phyloP scores from a whole-genome alignment of 1,140 invertebrate genomes.

The Bombus cullumanus region DNA sequence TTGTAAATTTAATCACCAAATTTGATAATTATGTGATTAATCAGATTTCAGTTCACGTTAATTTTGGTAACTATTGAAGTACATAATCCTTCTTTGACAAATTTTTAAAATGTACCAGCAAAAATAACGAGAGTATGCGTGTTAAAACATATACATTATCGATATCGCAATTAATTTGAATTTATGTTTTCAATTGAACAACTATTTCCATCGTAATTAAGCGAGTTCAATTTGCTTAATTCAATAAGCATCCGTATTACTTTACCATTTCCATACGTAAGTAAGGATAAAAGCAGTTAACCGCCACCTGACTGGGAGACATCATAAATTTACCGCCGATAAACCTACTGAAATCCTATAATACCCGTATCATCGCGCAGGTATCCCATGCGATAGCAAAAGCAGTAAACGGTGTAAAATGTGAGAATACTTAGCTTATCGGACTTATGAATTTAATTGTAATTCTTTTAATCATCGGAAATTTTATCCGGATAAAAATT shows the following conservation, averaged over 20 bases:
- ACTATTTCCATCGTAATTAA: not conserved
- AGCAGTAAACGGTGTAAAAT: not conserved
- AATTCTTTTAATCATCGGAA: not conserved
- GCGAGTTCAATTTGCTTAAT: not conserved
- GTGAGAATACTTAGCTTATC: not conserved
- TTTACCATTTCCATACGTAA: not conserved
- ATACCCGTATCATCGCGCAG: conserved; percentile 23
- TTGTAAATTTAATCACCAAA: not conserved
- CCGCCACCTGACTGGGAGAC: conserved; percentile 7
- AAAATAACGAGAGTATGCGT: too few relatives aligned
- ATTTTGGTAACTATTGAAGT: too few relatives aligned
- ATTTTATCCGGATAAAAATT: not conserved
- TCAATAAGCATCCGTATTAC: not conserved
- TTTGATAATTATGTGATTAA: too few relatives aligned
- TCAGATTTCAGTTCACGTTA: too few relatives aligned
- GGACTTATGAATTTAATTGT: not conserved
- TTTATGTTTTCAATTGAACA: not conserved
- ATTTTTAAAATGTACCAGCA: too few relatives aligned
- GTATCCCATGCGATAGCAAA: not conserved
- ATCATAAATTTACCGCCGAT: conserved; percentile 33
- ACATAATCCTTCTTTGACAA: too few relatives aligned
- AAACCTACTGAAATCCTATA: conserved; percentile 34
- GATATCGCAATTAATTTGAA: not conserved
- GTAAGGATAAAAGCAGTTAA: not conserved
- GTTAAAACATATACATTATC: not conserved